Conservation (phyloP, 2,797 vertebrate species). For the Oreortyx pictus region DNA sequence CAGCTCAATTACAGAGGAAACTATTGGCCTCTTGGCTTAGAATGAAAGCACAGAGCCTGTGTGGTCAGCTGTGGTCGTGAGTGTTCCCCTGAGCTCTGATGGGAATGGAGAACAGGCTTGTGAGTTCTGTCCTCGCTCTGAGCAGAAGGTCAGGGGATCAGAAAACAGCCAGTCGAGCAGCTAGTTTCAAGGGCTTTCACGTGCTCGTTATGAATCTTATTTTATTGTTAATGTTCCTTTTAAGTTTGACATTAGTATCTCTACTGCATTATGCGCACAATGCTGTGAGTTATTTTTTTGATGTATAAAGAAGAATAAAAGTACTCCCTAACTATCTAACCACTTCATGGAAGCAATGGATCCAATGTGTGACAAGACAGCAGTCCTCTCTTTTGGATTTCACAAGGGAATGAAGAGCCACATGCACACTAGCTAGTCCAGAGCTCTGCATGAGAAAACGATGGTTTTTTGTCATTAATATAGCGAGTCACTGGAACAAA, state of each 20-base stretch:
- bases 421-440: background rate
- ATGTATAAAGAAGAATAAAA: background rate
- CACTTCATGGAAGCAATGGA: background rate
- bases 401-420: slow-evolving; percentile 17
- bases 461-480: slow-evolving; percentile 42
- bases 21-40: slow-evolving; percentile 45
- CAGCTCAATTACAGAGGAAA: slow-evolving; percentile 50
- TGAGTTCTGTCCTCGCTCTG: background rate
- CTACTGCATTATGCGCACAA: background rate
- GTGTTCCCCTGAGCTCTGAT: slow-evolving; percentile 8
- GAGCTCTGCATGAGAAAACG: slow-evolving; percentile 10
- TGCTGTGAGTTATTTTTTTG: background rate
- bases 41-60: slow-evolving; percentile 33
- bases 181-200: slow-evolving; percentile 17
- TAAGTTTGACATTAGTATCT: background rate
- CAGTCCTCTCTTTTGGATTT: slow-evolving; percentile 29
- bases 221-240: slow-evolving; percentile 20
- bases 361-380: background rate
- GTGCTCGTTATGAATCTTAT: background rate
- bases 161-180: background rate
- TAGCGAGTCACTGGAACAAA: slow-evolving; percentile 2
- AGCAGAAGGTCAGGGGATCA: slow-evolving; percentile 33
- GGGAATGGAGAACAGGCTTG: slow-evolving; percentile 39
- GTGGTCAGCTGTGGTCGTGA: background rate
- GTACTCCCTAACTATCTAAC: background rate